These are phyloP conservation scores for Scaeva pyrastri DNA, from an alignment of 2,888 invertebrate genomes.

Conservation along the genomic window DNA sequence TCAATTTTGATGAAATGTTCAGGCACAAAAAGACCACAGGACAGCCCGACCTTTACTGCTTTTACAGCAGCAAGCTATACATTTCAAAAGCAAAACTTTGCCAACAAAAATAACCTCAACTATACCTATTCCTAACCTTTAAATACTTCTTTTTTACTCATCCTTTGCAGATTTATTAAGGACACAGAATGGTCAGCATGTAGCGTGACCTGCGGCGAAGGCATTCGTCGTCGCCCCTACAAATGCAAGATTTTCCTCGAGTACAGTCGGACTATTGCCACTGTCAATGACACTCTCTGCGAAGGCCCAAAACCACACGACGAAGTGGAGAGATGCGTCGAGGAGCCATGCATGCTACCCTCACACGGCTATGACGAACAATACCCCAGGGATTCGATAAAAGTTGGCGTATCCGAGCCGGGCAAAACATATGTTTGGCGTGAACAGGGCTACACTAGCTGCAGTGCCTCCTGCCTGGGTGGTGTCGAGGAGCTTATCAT, in stretches of 20 bases:
- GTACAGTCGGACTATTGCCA: slow-evolving; percentile 95
- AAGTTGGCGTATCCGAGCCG: slow-evolving; percentile 89
- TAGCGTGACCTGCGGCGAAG: slow-evolving; percentile 96
- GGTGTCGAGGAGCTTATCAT: slow-evolving; percentile 94
- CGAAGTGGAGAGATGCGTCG: slow-evolving; percentile 91
- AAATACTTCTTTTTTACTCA: neutral
- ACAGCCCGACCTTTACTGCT: slow-evolving; percentile 29
- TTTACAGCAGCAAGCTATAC: slow-evolving; percentile 1
- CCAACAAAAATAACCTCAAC: slow-evolving; percentile 87
- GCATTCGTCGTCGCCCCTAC: slow-evolving; percentile 92
- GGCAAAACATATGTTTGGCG: slow-evolving; percentile 95
- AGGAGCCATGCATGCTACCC: slow-evolving; percentile 90
- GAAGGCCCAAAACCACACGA: slow-evolving; percentile 93
- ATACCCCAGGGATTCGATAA: slow-evolving; percentile 84
- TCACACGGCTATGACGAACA: slow-evolving; percentile 85
- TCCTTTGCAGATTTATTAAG: slow-evolving; percentile 91
- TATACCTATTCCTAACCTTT: neutral
- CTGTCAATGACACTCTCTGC: slow-evolving; percentile 94
- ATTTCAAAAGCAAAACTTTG: no score
- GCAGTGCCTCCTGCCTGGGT: slow-evolving; percentile 97
- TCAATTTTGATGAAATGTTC: slow-evolving; percentile 49
- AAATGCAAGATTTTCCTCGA: slow-evolving; percentile 97
- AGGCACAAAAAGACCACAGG: slow-evolving; percentile 35
- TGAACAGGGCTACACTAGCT: slow-evolving; percentile 95
- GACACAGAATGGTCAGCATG: slow-evolving; percentile 96